Percentiles rank a stretch among this genome's conserved stretches.
Conservation (phyloP, 1,140 invertebrate species). For the Solenopsis fugax region DNA sequence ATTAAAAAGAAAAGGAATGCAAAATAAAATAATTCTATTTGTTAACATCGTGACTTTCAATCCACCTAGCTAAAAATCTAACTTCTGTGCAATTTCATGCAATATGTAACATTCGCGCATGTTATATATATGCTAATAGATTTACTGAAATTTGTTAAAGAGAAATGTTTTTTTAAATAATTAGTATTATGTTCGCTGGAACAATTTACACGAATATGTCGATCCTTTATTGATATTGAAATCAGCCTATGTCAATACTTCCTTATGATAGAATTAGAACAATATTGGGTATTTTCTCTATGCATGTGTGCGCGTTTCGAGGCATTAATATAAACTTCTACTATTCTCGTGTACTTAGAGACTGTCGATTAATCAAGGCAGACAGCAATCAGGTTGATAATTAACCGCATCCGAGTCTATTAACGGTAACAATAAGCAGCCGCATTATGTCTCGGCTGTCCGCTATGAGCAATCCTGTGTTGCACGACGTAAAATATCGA, state of each 20-base stretch:
- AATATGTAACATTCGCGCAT: not conserved
- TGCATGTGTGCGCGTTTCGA: not conserved
- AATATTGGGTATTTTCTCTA: not conserved
- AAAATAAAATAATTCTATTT: not conserved
- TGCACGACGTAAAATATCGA: conserved; percentile 50
- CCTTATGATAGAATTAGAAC: not conserved
- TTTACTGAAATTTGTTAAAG: not conserved
- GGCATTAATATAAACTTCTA: conserved; percentile 27
- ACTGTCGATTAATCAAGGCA: conserved; percentile 14
- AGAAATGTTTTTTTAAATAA: not conserved
- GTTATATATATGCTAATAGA: not conserved
- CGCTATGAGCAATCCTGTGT: conserved; percentile 14
- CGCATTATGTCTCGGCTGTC: not conserved
- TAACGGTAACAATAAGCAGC: conserved; percentile 38
- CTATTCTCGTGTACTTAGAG: not conserved
- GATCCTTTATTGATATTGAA: not conserved
- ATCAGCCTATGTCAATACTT: not conserved
- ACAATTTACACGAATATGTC: not conserved
- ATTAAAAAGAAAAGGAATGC: not conserved
- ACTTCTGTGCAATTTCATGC: not conserved
- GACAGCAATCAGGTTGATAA: conserved; percentile 46
- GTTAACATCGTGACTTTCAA: not conserved
- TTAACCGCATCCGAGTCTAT: conserved; percentile 41
- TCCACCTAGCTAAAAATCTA: not conserved
- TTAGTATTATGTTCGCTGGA: not conserved